Evolutionary conservation across 37 sponge, comb jelly and placozoan species (phyloP).

Genomic region (Chondrosia reniformis): DNA sequence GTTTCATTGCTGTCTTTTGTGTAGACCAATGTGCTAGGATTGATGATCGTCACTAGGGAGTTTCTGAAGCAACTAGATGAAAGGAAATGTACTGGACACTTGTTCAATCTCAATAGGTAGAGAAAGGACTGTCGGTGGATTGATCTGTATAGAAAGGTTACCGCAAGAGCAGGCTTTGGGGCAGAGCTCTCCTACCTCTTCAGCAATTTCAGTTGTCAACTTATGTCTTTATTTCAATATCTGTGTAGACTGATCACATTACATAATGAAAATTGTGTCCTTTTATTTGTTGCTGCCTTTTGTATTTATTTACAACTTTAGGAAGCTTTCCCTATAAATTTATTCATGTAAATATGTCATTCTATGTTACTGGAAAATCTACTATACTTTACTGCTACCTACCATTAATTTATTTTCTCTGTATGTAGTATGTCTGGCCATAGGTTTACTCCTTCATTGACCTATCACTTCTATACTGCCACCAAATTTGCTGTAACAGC

Average conservation of each 20-base stretch:
- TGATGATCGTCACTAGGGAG: conserved; percentile 65
- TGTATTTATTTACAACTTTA: too few species aligned
- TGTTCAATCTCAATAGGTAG: conserved; percentile 73
- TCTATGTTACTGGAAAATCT: neutral
- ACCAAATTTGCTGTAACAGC: conserved; percentile 84
- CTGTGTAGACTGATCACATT: too few species aligned
- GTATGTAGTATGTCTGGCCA: conserved; percentile 66
- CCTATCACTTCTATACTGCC: conserved; percentile 50
- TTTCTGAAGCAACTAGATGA: conserved; percentile 61
- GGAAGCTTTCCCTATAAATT: too few species aligned
- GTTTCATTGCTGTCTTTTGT: neutral
- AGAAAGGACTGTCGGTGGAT: neutral
- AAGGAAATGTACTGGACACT: conserved; percentile 60
- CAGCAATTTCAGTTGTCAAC: too few species aligned
- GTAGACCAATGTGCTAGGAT: conserved; percentile 73
- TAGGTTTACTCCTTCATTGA: neutral
- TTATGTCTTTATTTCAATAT: too few species aligned
- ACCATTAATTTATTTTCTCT: neutral
- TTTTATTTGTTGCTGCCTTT: too few species aligned
- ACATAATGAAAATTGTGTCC: too few species aligned
- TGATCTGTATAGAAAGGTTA: neutral
- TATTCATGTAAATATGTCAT: neutral
- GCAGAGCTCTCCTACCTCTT: neutral
- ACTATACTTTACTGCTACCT: neutral
- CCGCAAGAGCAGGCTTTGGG: neutral